Percentiles rank a stretch among this genome's conserved stretches.
These are phyloP conservation scores for Setophaga petechia DNA, from an alignment of 2,113 vertebrate species.

Conservation along the genomic window DNA sequence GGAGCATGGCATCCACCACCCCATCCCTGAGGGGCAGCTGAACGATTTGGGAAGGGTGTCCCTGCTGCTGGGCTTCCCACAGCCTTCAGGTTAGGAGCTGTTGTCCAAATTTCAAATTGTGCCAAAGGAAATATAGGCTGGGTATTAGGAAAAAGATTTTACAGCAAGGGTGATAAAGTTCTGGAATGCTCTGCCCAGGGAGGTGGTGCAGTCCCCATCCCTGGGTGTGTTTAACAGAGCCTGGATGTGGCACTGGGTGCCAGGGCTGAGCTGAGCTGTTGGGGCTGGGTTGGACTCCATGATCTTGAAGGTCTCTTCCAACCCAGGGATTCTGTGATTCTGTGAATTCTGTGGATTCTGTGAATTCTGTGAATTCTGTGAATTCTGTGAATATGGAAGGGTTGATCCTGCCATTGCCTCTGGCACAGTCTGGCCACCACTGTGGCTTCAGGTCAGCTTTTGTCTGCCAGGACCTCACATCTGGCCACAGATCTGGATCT, in stretches of 20 bases:
- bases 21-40: background rate
- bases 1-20: background rate
- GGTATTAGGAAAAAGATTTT: background rate
- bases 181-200: background rate
- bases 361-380: background rate
- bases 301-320: background rate
- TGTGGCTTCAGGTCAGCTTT: background rate
- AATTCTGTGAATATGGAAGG: background rate
- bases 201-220: background rate
- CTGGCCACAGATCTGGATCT: background rate
- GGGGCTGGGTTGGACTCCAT: background rate
- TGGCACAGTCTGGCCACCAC: background rate
- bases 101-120: accelerated
- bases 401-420: too few species aligned
- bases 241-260: background rate
- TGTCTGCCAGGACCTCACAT: background rate
- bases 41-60: background rate
- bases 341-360: background rate
- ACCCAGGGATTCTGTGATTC: background rate
- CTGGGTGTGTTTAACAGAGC: background rate
- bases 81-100: background rate
- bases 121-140: background rate
- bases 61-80: background rate
- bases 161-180: background rate
- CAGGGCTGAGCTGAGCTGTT: background rate